Percentiles rank a stretch among this genome's conserved stretches.
Conservation (phyloP, 2,113 vertebrate species). For the Malurus elegans region DNA sequence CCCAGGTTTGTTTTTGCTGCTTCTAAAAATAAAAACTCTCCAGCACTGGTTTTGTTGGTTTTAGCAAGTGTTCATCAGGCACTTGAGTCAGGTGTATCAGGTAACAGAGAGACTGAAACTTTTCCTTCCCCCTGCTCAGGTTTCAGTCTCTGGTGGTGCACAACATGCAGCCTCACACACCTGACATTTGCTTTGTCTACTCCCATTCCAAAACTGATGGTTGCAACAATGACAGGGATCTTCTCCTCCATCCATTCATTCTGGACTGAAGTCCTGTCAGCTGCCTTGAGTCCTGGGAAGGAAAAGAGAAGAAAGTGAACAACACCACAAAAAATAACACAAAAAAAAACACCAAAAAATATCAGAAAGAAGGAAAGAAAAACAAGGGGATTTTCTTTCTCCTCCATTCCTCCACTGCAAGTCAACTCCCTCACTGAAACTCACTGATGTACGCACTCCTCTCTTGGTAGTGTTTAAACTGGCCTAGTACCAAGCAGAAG, state of each 20-base stretch:
- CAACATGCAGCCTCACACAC: slow-evolving; percentile 64
- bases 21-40: not conserved
- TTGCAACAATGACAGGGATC: slow-evolving; percentile 92
- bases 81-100: not conserved
- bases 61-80: not conserved
- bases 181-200: slow-evolving; percentile 96
- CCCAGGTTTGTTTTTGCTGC: not conserved
- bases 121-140: not conserved
- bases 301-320: not conserved
- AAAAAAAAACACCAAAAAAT: not conserved
- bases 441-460: not conserved
- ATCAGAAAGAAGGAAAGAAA: not conserved
- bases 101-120: not conserved
- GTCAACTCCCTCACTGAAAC: not conserved
- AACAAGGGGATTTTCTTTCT: not conserved
- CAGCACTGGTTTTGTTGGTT: not conserved
- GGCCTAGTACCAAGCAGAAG: not conserved
- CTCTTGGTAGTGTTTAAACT: not conserved
- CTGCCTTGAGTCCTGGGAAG: slow-evolving; percentile 83
- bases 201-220: slow-evolving; percentile 98
- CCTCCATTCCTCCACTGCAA: not conserved
- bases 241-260: slow-evolving; percentile 95
- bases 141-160: not conserved
- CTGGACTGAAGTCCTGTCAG: slow-evolving; percentile 85
- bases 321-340: not conserved